These are phyloP conservation scores for Norana najaformis DNA, from an alignment of 2,888 invertebrate species.

Conservation along the genomic window DNA sequence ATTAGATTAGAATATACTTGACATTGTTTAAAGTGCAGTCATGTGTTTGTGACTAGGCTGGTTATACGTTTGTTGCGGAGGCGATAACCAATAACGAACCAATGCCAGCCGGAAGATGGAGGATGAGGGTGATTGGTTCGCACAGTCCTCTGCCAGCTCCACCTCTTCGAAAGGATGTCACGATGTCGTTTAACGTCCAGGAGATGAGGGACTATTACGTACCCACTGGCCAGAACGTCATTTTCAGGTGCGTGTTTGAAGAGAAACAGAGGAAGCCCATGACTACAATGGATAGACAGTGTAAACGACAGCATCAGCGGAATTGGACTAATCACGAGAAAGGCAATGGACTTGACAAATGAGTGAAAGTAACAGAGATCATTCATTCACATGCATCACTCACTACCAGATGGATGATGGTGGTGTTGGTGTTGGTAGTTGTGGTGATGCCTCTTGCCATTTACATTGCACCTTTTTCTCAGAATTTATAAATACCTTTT, in stretches of 20 bases:
- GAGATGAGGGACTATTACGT: constrained; percentile 62
- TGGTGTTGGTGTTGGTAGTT: constrained; percentile 29
- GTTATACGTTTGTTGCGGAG: constrained; percentile 62
- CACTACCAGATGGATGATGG: neutral
- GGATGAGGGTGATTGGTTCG: constrained; percentile 61
- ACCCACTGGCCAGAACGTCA: constrained; percentile 57
- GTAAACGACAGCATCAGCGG: too few species aligned
- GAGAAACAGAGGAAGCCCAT: neutral
- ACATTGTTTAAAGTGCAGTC: neutral
- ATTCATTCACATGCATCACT: too few species aligned
- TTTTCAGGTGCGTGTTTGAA: constrained; percentile 53
- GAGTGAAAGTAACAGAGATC: too few species aligned
- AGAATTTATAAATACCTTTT: too few species aligned
- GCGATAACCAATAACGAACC: constrained; percentile 56
- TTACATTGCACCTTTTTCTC: too few species aligned
- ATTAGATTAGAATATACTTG: neutral
- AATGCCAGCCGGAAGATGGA: constrained; percentile 55
- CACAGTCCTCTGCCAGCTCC: constrained; percentile 57
- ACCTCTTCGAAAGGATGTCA: constrained; percentile 50
- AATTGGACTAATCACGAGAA: too few species aligned
- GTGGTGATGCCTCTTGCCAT: too few species aligned
- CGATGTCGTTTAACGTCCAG: constrained; percentile 53
- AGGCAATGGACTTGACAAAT: too few species aligned
- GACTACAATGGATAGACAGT: too few species aligned
- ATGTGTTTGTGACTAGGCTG: constrained; percentile 49